Evolutionary conservation across 2,113 vertebrate genomes (phyloP), one percentile per base, ranked within the genome.

Genomic region (Cynopterus brachyotis): DNA sequence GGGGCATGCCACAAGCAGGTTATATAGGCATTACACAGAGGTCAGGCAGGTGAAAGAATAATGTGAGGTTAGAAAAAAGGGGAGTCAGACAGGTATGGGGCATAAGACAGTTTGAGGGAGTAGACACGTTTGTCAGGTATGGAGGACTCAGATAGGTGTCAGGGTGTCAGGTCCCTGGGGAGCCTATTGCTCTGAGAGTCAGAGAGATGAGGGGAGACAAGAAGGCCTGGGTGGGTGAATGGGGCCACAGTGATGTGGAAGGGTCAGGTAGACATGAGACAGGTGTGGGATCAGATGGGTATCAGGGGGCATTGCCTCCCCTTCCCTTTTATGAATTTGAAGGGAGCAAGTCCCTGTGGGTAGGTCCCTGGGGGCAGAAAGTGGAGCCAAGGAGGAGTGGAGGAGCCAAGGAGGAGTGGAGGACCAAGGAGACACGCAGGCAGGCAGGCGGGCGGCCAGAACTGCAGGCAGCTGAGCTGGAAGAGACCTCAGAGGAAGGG

Each of bases 401-500:
- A 72, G 37, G 73, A 42, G 32, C 6, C 53, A 28, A 11, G 42
- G 62, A 75, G 42, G 32, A 80, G 7, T 4, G n/a, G 78, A 72
- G n/a, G 40, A 28, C 17, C 4, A 20, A 64, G 40, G 30, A 53
- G 30, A 32, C 64, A 22, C 26, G n/a, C 45, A 1, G 5, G 37
- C 6, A 6, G 22, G 47, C 47, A 15, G 13, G 80, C 9, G n/a
- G n/a, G n/a, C n/a, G n/a, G 1, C 4, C 26, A 28, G 28, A 72
- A 60, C 24, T 19, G 13, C 42, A 59, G n/a, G 57, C n/a, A n/a
- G n/a, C n/a, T n/a, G n/a, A n/a, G n/a, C n/a, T n/a, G n/a, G n/a
- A n/a, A n/a, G n/a, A n/a, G 81, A 7, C 0, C 3, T 6, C 19
- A 28, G 40, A 91, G 94, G 92, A 92, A 96, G 95, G 97, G 97